Percentiles rank a stretch among this genome's conserved stretches.
phyloP scores from a whole-genome alignment of 2,888 invertebrate genomes.

The Lymantria monacha region DNA sequence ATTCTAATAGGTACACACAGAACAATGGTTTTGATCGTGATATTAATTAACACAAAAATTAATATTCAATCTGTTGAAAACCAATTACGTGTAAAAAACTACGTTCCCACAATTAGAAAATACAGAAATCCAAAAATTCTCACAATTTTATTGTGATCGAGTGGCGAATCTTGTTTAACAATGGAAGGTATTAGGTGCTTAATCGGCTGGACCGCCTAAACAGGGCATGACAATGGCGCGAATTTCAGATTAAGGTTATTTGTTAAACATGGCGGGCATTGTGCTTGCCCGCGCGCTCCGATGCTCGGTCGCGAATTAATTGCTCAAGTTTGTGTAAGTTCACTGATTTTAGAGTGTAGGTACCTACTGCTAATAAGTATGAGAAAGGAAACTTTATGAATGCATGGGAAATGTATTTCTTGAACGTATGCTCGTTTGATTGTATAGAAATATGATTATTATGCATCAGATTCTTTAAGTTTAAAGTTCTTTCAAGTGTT shows the following conservation, averaged over 20 bases:
- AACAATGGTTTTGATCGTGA: slow-evolving; percentile 40
- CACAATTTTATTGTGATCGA: slow-evolving; percentile 69
- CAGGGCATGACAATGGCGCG: slow-evolving; percentile 57
- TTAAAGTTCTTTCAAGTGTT: neutral
- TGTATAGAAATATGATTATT: slow-evolving; percentile 9
- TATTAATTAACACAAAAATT: slow-evolving; percentile 47
- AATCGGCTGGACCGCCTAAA: slow-evolving; percentile 66
- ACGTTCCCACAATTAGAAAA: slow-evolving; percentile 65
- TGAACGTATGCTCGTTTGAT: slow-evolving; percentile 21
- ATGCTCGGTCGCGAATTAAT: slow-evolving; percentile 48
- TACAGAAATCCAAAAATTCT: slow-evolving; percentile 63
- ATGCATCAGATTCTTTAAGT: slow-evolving; percentile 10
- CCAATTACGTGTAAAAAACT: slow-evolving; percentile 49
- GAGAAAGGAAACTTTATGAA: slow-evolving; percentile 43
- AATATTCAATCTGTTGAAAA: slow-evolving; percentile 50
- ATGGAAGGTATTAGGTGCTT: slow-evolving; percentile 62
- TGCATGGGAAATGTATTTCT: slow-evolving; percentile 30
- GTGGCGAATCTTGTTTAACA: slow-evolving; percentile 63
- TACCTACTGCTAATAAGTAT: slow-evolving; percentile 53
- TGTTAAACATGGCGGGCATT: slow-evolving; percentile 67
- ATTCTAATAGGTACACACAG: slow-evolving; percentile 22
- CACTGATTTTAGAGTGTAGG: slow-evolving; percentile 43
- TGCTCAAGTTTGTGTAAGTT: slow-evolving; percentile 52
- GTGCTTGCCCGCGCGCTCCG: slow-evolving; percentile 55
- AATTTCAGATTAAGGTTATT: slow-evolving; percentile 70